Evolutionary conservation across 92 coral and sea anemone species (phyloP).

Genomic region (Pocillopora meandrina): DNA sequence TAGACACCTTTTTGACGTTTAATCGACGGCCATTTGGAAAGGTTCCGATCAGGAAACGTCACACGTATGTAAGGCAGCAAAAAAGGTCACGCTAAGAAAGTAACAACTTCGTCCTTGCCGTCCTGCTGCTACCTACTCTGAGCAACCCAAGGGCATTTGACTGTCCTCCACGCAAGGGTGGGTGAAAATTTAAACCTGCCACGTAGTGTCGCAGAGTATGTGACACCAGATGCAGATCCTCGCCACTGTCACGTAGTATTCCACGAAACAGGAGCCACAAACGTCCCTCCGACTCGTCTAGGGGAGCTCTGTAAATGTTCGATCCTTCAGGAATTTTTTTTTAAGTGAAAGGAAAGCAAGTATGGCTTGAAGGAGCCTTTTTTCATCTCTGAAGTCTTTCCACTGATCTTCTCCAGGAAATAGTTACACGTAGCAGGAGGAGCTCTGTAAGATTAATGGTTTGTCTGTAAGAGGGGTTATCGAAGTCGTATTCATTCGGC

Average conservation of each 20-base stretch:
- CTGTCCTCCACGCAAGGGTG: too few relatives aligned
- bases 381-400: constrained; percentile 24
- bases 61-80: too few relatives aligned
- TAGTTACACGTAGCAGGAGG: constrained; percentile 9
- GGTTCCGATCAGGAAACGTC: too few relatives aligned
- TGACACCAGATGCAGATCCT: neutral
- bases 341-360: constrained; percentile 5
- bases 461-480: constrained; percentile 28
- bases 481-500: constrained; percentile 65
- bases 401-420: neutral
- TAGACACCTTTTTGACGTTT: too few relatives aligned
- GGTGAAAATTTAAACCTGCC: too few relatives aligned
- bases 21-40: too few relatives aligned
- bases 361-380: constrained; percentile 26
- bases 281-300: neutral
- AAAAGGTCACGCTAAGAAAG: too few relatives aligned
- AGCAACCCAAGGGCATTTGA: too few relatives aligned
- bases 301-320: neutral
- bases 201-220: neutral
- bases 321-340: constrained; percentile 28
- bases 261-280: neutral
- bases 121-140: too few relatives aligned
- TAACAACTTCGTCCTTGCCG: too few relatives aligned
- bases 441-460: neutral
- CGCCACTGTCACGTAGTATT: neutral